Evolutionary conservation across 2,113 vertebrate genomes (phyloP).

Genomic region (Callionymus lyra): DNA sequence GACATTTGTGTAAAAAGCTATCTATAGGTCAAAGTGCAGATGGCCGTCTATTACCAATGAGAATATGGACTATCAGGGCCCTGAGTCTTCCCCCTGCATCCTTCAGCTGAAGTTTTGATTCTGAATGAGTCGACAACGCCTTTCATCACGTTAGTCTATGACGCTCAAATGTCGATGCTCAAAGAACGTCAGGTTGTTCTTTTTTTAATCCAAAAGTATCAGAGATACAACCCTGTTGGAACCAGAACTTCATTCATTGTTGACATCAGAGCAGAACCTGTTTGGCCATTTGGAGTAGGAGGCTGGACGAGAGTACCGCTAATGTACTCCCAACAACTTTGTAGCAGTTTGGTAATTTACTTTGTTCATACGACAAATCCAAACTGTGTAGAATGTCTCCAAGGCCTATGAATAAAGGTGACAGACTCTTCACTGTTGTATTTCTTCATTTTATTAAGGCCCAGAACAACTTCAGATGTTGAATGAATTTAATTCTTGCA

Average conservation of each 20-base stretch:
- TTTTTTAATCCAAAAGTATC: not conserved
- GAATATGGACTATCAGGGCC: conserved; percentile 22
- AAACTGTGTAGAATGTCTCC: conserved; percentile 39
- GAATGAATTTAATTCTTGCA: too few species aligned
- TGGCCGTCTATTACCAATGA: conserved; percentile 12
- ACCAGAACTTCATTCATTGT: not conserved
- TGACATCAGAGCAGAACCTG: not conserved
- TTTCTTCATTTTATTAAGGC: too few species aligned
- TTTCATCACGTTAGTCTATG: too few species aligned
- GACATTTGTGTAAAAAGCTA: conserved; percentile 7
- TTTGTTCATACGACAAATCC: conserved; percentile 23
- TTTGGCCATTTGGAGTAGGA: not conserved
- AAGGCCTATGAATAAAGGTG: conserved; percentile 33
- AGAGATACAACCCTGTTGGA: conserved; percentile 3
- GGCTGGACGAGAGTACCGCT: not conserved
- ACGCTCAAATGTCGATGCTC: too few species aligned
- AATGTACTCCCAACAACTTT: conserved; percentile 3
- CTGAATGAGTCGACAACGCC: conserved; percentile 7
- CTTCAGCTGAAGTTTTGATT: conserved; percentile 25
- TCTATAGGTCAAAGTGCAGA: conserved; percentile 8
- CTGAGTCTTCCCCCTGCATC: conserved; percentile 32
- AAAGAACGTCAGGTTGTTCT: too few species aligned
- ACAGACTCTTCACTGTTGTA: conserved; percentile 4
- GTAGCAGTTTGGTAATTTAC: conserved; percentile 29
- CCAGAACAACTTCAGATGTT: too few species aligned